Base-by-base conservation (phyloP, 2,113 vertebrate species). In the Heteronetta atricapilla region DNA sequence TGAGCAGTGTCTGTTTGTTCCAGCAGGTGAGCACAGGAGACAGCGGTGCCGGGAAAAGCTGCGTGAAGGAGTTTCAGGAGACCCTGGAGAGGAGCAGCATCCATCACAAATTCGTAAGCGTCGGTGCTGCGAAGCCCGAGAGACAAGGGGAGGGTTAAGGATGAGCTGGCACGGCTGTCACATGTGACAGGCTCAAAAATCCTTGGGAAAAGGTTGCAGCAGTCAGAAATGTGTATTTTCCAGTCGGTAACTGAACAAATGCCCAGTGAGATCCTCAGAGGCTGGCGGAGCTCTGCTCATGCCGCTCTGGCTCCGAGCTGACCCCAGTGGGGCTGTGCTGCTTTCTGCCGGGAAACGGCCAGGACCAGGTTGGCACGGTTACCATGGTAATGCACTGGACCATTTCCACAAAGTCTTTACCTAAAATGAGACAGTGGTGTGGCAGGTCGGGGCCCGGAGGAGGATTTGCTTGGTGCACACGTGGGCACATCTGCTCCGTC, bases 361-460 rank as follows among this genome's bases (percentile, higher is more conserved):
- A 62, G 55, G 14, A 88, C 19, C 2, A 48, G 53, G 29, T 33
- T 1, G 1, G 10, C 7, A 4, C 0, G 2, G 50, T 53, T 44
- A n/a, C 58, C 63, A n/a, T 68, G 52, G 33, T 34, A 86, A 60
- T 18, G 14, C 19, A 33, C 0, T 6, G 52, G 36, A 38, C 17
- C 46, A 16, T 52, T 77, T 90, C 64, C 33, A 40, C 0, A 1
- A 50, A 60, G 16, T 38, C 38, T 28, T 13, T 80, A 20, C 44
- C 53, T 48, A 46, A 2, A 11, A 59, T 18, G 31, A 76, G 42
- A 66, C 6, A 10, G 31, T 67, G 8, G 19, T 64, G 20, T n/a
- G 44, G 48, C 33, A 79, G 75, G 38, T 68, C 4, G 22, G 20
- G 86, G 34, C 28, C 19, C 1, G 1, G 63, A 38, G 60, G 70